Evolutionary conservation across 2,113 vertebrate genomes (phyloP), one percentile per base, ranked within the genome.

Genomic region (Equus quagga): DNA sequence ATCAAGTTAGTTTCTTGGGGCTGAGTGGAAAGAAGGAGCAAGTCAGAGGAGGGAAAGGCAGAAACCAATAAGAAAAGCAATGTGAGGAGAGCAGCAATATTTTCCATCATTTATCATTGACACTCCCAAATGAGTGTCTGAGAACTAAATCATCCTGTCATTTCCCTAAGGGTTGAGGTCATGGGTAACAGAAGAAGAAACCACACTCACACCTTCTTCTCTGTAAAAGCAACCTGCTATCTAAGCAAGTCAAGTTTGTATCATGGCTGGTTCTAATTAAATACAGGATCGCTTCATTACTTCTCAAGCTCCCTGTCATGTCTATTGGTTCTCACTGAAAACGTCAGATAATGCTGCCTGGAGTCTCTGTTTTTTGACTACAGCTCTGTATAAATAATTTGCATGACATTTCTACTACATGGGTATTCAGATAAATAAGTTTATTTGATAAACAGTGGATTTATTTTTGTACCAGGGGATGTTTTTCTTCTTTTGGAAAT

Each of bases 231-330:
- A 97, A 86, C 93, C 46, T 96, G 69, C 33, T 95, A 23, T 97
- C 6, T 62, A 83, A 58, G 65, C 91, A 95, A 97, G 95, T 97
- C 94, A 67, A 94, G n/a, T 92, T 96, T 64, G 0, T 98, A 82
- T 97, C 94, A 91, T 3, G 80, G 51, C 76, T 95, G 18, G 19
- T 91, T 98, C 93, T 98, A 97, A 98, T 98, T 98, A 98, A 98
- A 97, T 86, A 79, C 88, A 60, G 80, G 94, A 80, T 85, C 15
- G 46, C 65, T 97, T 94, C 60, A 36, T 92, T 89, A 67, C 24
- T 89, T 73, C 84, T 62, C 83, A 58, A 81, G 41, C 19, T 80
- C 8, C 18, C 21, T 92, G 56, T 86, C 89, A 81, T 21, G 12
- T 69, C 24, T 60, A 33, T 64, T 26, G 36, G 51, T 64, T 87